These are phyloP conservation scores for Acipenser transmontanus DNA, from an alignment of 2,797 vertebrate species.

Conservation along the genomic window DNA sequence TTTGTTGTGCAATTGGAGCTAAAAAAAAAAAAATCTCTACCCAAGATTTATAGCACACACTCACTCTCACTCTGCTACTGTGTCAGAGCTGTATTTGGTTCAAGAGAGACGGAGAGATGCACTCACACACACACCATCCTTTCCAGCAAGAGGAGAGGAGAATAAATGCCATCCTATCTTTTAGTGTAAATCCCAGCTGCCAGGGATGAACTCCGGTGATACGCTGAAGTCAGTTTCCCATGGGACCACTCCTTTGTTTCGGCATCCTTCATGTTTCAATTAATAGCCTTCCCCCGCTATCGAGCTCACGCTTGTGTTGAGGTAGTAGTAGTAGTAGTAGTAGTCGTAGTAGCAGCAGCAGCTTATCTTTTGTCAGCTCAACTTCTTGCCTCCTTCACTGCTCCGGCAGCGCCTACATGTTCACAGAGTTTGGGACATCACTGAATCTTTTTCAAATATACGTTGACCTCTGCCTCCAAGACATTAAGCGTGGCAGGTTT, in stretches of 20 bases:
- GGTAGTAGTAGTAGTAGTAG: slow-evolving; percentile 10
- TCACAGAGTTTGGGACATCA: not conserved
- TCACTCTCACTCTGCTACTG: slow-evolving; percentile 43
- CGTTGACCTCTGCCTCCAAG: slow-evolving; percentile 28
- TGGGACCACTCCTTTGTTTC: slow-evolving; percentile 45
- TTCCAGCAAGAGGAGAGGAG: slow-evolving; percentile 28
- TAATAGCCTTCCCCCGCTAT: slow-evolving; percentile 45
- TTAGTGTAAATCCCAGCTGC: slow-evolving; percentile 37
- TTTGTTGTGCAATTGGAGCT: slow-evolving; percentile 46
- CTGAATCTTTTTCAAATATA: not conserved
- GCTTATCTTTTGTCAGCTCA: slow-evolving; percentile 33
- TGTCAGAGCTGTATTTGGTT: slow-evolving; percentile 48
- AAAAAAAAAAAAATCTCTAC: slow-evolving; percentile 25
- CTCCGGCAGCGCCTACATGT: slow-evolving; percentile 15
- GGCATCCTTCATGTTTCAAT: slow-evolving; percentile 48
- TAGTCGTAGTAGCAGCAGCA: slow-evolving; percentile 19
- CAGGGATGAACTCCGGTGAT: slow-evolving; percentile 30
- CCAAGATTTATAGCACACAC: slow-evolving; percentile 44
- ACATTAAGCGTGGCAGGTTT: not conserved
- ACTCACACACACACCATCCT: slow-evolving; percentile 27
- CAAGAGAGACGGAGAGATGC: slow-evolving; percentile 17
- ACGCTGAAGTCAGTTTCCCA: slow-evolving; percentile 39
- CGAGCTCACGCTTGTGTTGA: slow-evolving; percentile 32
- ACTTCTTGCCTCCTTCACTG: slow-evolving; percentile 45
- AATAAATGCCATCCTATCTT: slow-evolving; percentile 34